Conservation (phyloP, 2,113 vertebrate genomes). For the Strix aluco region DNA sequence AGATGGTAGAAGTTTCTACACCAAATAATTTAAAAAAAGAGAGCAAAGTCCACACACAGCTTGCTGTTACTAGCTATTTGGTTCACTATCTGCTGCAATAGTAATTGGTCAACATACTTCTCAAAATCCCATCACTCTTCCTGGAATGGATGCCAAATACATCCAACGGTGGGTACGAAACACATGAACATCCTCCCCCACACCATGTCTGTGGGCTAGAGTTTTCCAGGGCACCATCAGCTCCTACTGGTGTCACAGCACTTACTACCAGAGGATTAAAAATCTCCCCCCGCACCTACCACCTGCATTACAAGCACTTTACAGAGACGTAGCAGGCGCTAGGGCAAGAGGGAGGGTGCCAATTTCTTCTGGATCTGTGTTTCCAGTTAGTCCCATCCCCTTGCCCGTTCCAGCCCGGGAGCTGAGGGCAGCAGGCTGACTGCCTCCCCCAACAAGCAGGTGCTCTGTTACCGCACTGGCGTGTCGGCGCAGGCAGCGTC, state of each 20-base stretch:
- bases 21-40: background rate
- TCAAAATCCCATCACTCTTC: background rate
- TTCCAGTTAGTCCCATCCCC: background rate
- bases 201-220: background rate
- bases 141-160: background rate
- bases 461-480: rapidly evolving
- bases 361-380: rapidly evolving
- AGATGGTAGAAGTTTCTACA: background rate
- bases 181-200: background rate
- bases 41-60: background rate
- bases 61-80: background rate
- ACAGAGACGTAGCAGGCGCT: background rate
- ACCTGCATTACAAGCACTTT: background rate
- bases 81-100: background rate
- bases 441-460: background rate
- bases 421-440: background rate
- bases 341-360: rapidly evolving
- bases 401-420: background rate
- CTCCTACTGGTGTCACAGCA: rapidly evolving
- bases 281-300: rapidly evolving
- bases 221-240: background rate
- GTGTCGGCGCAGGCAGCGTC: rapidly evolving
- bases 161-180: background rate
- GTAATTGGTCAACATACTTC: background rate
- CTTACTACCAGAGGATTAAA: background rate